These are phyloP conservation scores for Eolophus roseicapilla DNA, from an alignment of 2,113 vertebrate species.

Conservation along the genomic window DNA sequence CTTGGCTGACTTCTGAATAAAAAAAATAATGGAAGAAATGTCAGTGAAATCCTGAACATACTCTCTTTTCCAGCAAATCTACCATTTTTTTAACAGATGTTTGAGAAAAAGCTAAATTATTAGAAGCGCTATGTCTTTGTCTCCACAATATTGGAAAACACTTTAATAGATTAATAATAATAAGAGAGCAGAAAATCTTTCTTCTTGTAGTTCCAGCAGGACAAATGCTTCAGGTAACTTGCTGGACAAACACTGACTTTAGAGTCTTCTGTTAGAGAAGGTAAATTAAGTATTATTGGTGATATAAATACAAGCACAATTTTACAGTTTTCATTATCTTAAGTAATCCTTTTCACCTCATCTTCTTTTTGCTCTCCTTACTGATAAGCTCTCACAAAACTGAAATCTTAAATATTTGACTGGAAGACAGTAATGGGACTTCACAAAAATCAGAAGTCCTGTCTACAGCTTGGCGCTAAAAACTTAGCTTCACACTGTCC, in stretches of 20 bases:
- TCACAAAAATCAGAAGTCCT: neutral
- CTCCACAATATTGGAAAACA: neutral
- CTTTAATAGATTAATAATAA: neutral
- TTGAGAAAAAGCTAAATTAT: neutral
- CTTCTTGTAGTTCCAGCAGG: neutral
- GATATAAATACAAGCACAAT: neutral
- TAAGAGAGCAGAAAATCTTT: neutral
- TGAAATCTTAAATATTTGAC: neutral
- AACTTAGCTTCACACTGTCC: neutral
- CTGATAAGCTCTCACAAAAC: neutral
- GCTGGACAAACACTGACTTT: neutral
- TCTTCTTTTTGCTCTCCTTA: neutral
- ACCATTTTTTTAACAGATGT: neutral
- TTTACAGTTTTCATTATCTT: neutral
- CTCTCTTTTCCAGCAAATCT: neutral
- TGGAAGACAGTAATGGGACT: neutral
- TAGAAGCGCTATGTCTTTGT: neutral
- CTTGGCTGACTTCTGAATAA: neutral
- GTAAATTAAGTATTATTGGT: neutral
- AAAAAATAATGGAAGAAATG: neutral
- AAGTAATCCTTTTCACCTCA: neutral
- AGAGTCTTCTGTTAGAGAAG: neutral
- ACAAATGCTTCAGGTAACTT: neutral
- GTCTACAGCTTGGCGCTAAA: neutral
- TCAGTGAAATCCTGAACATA: neutral